Evolutionary conservation across 2,113 vertebrate species (phyloP).

Genomic region (Pogonocichla stellata): DNA sequence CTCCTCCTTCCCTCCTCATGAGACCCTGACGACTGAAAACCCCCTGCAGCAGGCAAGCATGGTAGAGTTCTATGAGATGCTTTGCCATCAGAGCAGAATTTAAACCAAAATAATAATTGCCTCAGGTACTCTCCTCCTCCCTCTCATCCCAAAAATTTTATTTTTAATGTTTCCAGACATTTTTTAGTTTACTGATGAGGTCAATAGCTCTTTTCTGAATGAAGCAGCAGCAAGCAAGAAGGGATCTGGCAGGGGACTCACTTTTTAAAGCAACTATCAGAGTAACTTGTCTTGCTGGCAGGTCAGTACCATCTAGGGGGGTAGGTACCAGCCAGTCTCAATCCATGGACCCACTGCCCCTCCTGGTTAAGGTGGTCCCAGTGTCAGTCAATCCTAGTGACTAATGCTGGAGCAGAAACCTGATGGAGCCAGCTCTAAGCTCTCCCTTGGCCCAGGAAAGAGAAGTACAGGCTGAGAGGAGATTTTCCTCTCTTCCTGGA

Average conservation of each 20-base stretch:
- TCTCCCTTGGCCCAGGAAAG: background rate
- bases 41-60: background rate
- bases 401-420: background rate
- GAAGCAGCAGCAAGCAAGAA: background rate
- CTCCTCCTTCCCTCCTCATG: background rate
- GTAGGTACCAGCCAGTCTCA: background rate
- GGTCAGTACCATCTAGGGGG: too few relatives aligned
- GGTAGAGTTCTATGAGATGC: background rate
- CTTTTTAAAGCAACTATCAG: background rate
- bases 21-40: background rate
- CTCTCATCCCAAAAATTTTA: background rate
- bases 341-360: background rate
- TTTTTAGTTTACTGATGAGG: background rate
- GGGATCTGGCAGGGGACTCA: background rate
- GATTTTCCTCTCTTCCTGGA: background rate
- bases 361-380: background rate
- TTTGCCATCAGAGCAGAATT: background rate
- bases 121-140: background rate
- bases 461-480: background rate
- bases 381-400: background rate
- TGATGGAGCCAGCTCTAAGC: rapidly evolving
- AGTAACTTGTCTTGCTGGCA: background rate
- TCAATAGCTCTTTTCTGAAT: background rate
- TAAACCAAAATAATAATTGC: background rate
- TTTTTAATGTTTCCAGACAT: background rate